A percentile compares a stretch with the other conserved stretches of the same genome.
Conservation (phyloP, 2,888 invertebrate genomes). For the Geophilus truncorum region DNA sequence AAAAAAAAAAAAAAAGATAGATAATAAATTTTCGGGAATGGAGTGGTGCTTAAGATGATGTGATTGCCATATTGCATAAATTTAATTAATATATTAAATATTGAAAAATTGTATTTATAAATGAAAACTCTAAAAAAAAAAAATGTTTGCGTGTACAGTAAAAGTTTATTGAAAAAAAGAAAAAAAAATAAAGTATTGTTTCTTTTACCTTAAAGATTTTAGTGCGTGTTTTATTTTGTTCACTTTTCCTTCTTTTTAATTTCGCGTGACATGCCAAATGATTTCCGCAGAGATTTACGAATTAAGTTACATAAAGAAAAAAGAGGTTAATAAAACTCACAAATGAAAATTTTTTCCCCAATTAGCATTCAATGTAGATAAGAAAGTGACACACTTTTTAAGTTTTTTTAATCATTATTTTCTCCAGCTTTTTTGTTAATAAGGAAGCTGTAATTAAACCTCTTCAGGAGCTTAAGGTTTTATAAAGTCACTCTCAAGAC, state of each 20-base stretch:
- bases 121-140: neutral
- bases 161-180: neutral
- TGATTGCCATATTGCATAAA: neutral
- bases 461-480: neutral
- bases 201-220: neutral
- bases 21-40: neutral
- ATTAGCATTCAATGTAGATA: neutral
- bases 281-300: neutral
- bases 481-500: neutral
- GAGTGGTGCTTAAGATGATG: neutral
- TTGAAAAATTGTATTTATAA: neutral
- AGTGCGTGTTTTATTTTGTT: neutral
- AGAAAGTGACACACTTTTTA: neutral
- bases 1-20: neutral
- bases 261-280: neutral
- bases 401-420: neutral
- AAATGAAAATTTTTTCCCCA: neutral
- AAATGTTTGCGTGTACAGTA: neutral
- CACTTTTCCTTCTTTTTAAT: neutral
- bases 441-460: neutral
- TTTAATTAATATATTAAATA: neutral
- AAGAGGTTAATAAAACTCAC: slow-evolving; percentile 3
- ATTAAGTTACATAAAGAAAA: neutral
- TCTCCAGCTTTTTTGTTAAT: neutral
- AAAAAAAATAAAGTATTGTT: neutral